A percentile compares a stretch with the other conserved stretches of the same genome.
Evolutionary conservation across 2,888 invertebrate species (phyloP).

Genomic region (Griposia aprilina): DNA sequence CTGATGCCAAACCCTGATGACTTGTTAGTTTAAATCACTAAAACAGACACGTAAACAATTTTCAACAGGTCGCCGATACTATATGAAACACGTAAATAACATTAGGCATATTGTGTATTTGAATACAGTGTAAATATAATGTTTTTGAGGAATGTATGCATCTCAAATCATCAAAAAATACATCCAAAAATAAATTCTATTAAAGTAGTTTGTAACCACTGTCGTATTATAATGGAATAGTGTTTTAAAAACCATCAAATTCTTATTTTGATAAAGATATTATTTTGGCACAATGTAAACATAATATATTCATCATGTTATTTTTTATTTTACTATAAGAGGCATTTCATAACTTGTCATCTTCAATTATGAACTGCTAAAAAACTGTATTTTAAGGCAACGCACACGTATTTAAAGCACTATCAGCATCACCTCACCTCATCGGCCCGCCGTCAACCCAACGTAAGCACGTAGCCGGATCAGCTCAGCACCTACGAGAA

Average conservation of each 20-base stretch:
- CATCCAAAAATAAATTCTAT: conserved; percentile 63
- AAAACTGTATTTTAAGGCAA: too few relatives aligned
- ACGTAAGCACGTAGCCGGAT: background rate
- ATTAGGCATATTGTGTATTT: conserved; percentile 21
- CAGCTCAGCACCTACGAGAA: background rate
- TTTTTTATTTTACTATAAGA: conserved; percentile 3
- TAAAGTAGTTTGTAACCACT: conserved; percentile 46
- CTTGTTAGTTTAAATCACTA: conserved; percentile 8
- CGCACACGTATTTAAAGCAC: too few relatives aligned
- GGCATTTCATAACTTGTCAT: background rate
- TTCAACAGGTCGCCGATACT: background rate
- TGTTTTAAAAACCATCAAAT: conserved; percentile 33
- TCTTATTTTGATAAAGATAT: background rate
- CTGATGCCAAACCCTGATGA: conserved; percentile 1
- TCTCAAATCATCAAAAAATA: conserved; percentile 54
- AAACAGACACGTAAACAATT: conserved; percentile 18
- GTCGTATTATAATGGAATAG: conserved; percentile 50
- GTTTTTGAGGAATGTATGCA: conserved; percentile 56
- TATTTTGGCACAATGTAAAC: conserved; percentile 67
- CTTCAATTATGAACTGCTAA: background rate
- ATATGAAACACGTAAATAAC: conserved; percentile 22
- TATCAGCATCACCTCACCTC: background rate
- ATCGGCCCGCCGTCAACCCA: background rate
- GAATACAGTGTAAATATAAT: conserved; percentile 36
- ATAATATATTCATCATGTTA: conserved; percentile 34